A percentile compares a stretch with the other conserved stretches of the same genome.
Evolutionary conservation across 2,797 vertebrate species (phyloP).

Genomic region (Argentina silus): DNA sequence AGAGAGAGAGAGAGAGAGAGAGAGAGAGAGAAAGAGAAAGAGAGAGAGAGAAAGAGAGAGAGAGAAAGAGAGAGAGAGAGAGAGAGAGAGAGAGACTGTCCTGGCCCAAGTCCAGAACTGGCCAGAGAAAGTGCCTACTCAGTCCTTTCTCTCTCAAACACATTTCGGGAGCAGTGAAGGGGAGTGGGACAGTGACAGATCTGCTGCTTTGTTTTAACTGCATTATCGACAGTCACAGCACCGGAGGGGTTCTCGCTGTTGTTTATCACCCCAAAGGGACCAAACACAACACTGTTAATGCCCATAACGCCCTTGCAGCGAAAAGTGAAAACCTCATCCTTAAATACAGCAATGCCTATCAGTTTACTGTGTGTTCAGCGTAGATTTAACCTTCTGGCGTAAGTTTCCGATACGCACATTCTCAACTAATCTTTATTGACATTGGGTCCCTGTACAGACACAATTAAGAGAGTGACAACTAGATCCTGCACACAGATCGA

Average conservation of each 20-base stretch:
- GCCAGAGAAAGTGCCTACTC: constrained; percentile 39
- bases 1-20: constrained; percentile 29
- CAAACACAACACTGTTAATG: too few species aligned
- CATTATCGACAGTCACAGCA: constrained; percentile 31
- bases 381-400: background rate
- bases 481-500: background rate
- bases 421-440: constrained; percentile 6
- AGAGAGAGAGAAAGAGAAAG: constrained; percentile 9
- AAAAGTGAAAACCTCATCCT: background rate
- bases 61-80: background rate
- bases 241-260: background rate
- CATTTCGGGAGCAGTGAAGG: constrained; percentile 23
- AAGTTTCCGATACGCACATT: background rate
- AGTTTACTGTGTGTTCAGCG: background rate
- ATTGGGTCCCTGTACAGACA: background rate
- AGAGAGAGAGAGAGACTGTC: background rate
- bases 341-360: background rate
- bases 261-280: background rate
- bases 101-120: constrained; percentile 48
- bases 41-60: background rate
- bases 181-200: constrained; percentile 39
- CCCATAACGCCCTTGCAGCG: too few species aligned
- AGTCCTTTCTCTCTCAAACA: constrained; percentile 47
- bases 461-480: background rate
- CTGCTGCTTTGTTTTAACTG: constrained; percentile 36